A percentile compares a stretch with the other conserved stretches of the same genome.
phyloP scores from a whole-genome alignment of 1,140 invertebrate species.

The Drosophila lacteicornis region DNA sequence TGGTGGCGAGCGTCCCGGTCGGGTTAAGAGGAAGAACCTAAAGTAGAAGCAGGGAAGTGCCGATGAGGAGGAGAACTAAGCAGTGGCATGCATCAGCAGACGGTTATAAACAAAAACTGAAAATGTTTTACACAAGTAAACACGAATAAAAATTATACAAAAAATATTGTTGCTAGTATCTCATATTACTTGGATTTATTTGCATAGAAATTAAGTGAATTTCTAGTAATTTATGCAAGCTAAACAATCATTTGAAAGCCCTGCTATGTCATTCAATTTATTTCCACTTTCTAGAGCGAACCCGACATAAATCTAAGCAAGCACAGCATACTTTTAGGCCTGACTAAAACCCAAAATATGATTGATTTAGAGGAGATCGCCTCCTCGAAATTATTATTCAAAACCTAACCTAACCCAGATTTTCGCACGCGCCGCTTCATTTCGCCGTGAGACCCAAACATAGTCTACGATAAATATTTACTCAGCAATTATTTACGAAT shows the following conservation, averaged over 20 bases:
- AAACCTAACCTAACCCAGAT: conserved; percentile 7
- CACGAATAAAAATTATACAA: too few species aligned
- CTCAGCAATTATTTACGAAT: conserved; percentile 49
- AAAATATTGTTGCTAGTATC: too few species aligned
- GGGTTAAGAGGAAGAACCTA: too few species aligned
- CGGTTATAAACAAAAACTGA: too few species aligned
- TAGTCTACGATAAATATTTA: conserved; percentile 57
- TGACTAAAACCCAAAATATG: neutral
- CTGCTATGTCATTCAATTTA: neutral
- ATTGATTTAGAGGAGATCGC: conserved; percentile 1
- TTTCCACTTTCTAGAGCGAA: neutral
- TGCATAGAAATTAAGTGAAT: too few species aligned
- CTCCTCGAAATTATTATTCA: conserved; percentile 5
- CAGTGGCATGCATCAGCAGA: too few species aligned
- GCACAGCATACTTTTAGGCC: conserved; percentile 3
- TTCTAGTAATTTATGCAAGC: neutral
- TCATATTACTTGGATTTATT: too few species aligned
- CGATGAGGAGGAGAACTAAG: too few species aligned
- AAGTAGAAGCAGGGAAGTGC: too few species aligned
- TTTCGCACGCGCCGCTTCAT: neutral
- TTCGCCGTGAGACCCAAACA: conserved; percentile 3
- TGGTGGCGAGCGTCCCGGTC: too few species aligned
- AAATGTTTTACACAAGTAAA: too few species aligned
- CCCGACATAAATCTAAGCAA: neutral
- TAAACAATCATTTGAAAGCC: neutral